These are phyloP conservation scores for Aramus guarauna DNA, from an alignment of 2,113 vertebrate species.

Conservation along the genomic window DNA sequence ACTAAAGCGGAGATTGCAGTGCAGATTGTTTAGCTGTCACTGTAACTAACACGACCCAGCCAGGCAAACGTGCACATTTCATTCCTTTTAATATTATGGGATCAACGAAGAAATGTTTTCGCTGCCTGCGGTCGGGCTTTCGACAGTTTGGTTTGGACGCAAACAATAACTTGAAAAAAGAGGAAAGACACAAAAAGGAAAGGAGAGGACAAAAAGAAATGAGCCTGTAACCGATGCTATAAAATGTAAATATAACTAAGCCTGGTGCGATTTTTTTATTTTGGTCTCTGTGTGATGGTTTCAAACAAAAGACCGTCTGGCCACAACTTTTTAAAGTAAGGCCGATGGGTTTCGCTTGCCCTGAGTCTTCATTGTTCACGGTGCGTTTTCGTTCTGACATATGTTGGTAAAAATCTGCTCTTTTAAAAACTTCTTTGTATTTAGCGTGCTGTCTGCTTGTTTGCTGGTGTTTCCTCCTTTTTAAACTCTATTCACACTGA, in stretches of 20 bases:
- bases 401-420: neutral
- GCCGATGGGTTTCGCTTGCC: neutral
- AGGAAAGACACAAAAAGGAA: neutral
- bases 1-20: slow-evolving; percentile 29
- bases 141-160: neutral
- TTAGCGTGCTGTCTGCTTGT: neutral
- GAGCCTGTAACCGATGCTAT: neutral
- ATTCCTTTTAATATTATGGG: neutral
- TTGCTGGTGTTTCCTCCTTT: neutral
- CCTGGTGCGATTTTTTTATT: neutral
- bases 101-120: slow-evolving; percentile 26
- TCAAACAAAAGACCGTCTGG: neutral
- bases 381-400: neutral
- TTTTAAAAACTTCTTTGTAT: neutral
- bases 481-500: neutral
- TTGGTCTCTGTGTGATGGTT: neutral
- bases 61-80: slow-evolving; percentile 4
- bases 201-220: accelerated
- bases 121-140: neutral
- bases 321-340: slow-evolving; percentile 35
- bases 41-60: slow-evolving; percentile 13
- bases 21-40: slow-evolving; percentile 44
- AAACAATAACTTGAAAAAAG: neutral
- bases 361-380: neutral
- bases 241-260: slow-evolving; percentile 12